Conservation (phyloP, 1,140 invertebrate species). For the Nilaparvata lugens region DNA sequence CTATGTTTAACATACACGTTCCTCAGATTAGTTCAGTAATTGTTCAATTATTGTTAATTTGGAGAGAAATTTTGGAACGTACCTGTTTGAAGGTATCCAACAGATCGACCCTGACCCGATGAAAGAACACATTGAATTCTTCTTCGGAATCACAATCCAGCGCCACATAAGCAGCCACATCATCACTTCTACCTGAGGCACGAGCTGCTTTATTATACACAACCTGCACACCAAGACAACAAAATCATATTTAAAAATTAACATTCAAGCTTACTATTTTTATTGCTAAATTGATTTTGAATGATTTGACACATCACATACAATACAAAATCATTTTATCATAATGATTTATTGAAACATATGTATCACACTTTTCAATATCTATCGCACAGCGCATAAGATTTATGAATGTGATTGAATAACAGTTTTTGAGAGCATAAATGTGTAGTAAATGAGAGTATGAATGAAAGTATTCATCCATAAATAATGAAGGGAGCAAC, state of each 20-base stretch:
- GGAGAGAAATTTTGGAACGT: background rate
- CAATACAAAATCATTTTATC: background rate
- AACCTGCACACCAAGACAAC: constrained; percentile 34
- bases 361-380: too few species aligned
- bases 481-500: too few species aligned
- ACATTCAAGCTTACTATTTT: background rate
- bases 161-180: constrained; percentile 61
- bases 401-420: too few species aligned
- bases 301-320: background rate
- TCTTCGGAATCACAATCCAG: constrained; percentile 86
- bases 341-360: too few species aligned
- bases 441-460: too few species aligned
- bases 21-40: too few species aligned
- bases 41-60: too few species aligned
- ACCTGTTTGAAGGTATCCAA: constrained; percentile 57
- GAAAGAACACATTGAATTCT: constrained; percentile 75
- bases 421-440: too few species aligned
- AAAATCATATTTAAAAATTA: too few species aligned
- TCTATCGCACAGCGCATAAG: too few species aligned
- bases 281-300: background rate
- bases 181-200: constrained; percentile 33
- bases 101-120: constrained; percentile 63
- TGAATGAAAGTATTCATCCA: too few species aligned
- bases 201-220: constrained; percentile 34
- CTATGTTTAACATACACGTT: too few species aligned